Conservation (phyloP, 2,113 vertebrate genomes). For the Willisornis vidua region DNA sequence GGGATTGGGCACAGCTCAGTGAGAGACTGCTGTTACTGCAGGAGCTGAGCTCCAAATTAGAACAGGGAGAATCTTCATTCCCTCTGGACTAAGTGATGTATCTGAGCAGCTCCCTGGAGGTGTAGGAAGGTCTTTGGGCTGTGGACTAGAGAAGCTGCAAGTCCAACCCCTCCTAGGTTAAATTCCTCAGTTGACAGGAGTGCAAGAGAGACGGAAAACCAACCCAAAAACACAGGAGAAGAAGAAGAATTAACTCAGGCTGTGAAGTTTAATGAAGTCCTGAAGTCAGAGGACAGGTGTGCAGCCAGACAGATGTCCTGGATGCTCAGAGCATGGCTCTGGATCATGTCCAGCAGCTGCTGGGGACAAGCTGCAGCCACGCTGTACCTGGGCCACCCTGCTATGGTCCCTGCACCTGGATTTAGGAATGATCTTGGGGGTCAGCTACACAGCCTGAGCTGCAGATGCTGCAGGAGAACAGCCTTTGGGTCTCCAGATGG, state of each 20-base stretch:
- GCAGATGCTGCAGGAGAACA: not conserved
- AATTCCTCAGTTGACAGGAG: not conserved
- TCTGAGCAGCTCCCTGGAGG: not conserved
- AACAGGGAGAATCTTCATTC: not conserved
- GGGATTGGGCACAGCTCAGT: not conserved
- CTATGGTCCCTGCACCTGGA: not conserved
- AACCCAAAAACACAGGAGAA: not conserved
- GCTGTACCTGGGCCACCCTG: rapidly evolving
- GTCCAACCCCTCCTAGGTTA: not conserved
- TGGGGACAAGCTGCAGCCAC: not conserved
- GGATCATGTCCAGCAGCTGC: not conserved
- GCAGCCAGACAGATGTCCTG: not conserved
- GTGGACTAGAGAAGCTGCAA: not conserved
- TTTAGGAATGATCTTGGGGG: not conserved
- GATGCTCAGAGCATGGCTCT: not conserved
- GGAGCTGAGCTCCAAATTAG: not conserved
- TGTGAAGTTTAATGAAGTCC: not conserved
- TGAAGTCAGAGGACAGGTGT: not conserved
- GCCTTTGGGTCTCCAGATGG: not conserved
- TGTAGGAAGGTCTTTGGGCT: rapidly evolving
- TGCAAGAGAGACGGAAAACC: not conserved
- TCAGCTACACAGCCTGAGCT: not conserved
- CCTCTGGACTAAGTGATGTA: not conserved
- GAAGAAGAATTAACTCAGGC: not conserved
- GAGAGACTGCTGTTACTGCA: rapidly evolving